Conservation (phyloP, 2,888 invertebrate genomes). For the Schizotus pectinicornis region DNA sequence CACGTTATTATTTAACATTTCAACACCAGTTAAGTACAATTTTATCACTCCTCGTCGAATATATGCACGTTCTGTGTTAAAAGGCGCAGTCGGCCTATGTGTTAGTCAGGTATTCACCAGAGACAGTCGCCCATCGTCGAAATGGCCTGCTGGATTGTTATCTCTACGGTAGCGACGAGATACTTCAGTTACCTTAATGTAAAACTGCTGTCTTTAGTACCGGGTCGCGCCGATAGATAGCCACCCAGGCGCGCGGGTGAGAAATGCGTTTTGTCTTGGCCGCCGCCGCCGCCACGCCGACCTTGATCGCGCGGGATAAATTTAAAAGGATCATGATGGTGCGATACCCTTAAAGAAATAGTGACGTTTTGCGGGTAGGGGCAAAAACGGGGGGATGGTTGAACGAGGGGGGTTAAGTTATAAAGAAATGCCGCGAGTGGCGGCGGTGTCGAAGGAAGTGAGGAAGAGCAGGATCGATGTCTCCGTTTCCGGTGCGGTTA, state of each 20-base stretch:
- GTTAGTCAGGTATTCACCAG: constrained; percentile 25
- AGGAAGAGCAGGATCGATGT: constrained; percentile 45
- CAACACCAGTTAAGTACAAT: constrained; percentile 57
- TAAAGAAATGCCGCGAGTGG: constrained; percentile 27
- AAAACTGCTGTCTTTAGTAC: constrained; percentile 55
- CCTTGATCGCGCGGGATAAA: background rate
- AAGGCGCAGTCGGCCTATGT: constrained; percentile 46
- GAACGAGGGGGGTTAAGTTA: constrained; percentile 21
- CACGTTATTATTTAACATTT: constrained; percentile 56
- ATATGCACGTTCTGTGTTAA: constrained; percentile 48
- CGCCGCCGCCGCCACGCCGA: background rate
- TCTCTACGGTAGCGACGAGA: constrained; percentile 56
- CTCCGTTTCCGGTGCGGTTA: constrained; percentile 45
- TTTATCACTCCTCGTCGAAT: constrained; percentile 53
- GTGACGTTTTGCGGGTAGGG: too few species aligned
- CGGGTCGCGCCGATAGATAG: constrained; percentile 51
- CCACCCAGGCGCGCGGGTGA: constrained; percentile 48
- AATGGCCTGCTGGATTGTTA: constrained; percentile 50
- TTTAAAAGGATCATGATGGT: too few species aligned
- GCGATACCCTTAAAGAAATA: too few species aligned
- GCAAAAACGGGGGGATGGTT: too few species aligned
- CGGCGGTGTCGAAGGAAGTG: constrained; percentile 14
- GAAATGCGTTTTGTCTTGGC: too few species aligned
- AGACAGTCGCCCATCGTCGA: constrained; percentile 18
- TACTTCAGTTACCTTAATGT: constrained; percentile 54